Evolutionary conservation across 30 jellyfish, hydroid and myxozoan genomes (phyloP).

Genomic region (Chironex yamaguchii): DNA sequence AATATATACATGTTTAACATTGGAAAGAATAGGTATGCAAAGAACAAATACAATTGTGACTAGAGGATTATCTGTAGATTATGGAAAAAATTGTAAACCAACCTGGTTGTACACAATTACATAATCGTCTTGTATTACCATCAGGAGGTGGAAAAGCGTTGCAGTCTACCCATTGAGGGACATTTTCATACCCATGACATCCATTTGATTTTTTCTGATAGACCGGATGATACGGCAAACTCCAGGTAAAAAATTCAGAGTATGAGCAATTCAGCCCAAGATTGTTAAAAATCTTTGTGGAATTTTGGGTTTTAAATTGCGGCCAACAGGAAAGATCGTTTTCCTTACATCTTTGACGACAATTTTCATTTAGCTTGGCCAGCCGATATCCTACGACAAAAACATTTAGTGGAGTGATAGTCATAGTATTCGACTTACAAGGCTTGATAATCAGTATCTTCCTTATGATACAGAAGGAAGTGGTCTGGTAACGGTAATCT

Average conservation of each 20-base stretch:
- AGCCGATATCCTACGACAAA: constrained; percentile 22
- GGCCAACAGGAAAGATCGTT: constrained; percentile 26
- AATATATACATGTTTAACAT: background rate
- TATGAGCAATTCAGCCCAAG: constrained; percentile 42
- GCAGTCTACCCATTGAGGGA: constrained; percentile 14
- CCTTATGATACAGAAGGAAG: no score
- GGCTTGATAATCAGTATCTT: no score
- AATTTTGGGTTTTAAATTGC: constrained; percentile 14
- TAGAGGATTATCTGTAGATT: no score
- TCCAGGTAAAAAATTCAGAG: background rate
- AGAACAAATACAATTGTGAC: background rate
- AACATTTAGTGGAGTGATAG: no score
- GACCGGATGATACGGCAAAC: constrained; percentile 36
- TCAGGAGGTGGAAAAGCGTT: constrained; percentile 66
- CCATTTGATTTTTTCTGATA: background rate
- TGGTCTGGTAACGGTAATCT: no score
- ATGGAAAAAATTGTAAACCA: background rate
- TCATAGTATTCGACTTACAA: no score
- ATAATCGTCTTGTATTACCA: constrained; percentile 39
- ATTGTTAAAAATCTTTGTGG: background rate
- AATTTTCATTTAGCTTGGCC: constrained; percentile 22
- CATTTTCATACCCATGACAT: constrained; percentile 47
- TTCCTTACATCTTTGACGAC: background rate
- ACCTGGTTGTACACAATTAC: constrained; percentile 65
- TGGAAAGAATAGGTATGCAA: background rate